Evolutionary conservation across 2,113 vertebrate species (phyloP).

Genomic region (Toxotes jaculatrix): DNA sequence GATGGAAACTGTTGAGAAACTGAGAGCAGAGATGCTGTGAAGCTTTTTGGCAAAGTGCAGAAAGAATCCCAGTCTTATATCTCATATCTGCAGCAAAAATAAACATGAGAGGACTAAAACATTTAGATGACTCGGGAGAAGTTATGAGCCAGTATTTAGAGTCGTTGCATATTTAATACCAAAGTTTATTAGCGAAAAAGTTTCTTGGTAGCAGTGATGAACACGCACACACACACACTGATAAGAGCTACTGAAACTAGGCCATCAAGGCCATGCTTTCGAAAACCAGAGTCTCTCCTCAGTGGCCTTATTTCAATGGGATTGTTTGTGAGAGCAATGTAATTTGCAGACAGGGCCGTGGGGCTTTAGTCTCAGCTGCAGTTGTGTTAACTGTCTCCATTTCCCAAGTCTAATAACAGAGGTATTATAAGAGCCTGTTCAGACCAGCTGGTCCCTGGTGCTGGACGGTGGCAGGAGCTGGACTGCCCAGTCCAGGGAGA

Average conservation of each 20-base stretch:
- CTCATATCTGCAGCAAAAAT: background rate
- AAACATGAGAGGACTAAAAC: background rate
- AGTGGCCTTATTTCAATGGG: conserved; percentile 67
- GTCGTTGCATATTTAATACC: conserved; percentile 31
- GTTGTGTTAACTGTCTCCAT: conserved; percentile 73
- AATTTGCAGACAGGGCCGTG: conserved; percentile 71
- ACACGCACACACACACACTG: background rate
- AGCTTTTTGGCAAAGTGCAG: conserved; percentile 3
- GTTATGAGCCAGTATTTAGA: background rate
- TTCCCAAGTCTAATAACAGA: conserved; percentile 73
- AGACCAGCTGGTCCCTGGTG: conserved; percentile 70
- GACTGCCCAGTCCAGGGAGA: conserved; percentile 58
- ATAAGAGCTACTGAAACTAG: conserved; percentile 33
- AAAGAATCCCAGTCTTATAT: background rate
- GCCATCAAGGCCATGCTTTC: conserved; percentile 28
- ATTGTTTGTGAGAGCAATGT: conserved; percentile 71
- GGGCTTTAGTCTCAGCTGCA: conserved; percentile 74
- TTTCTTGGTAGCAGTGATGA: conserved; percentile 1
- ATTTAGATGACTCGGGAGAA: background rate
- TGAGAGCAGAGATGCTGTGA: background rate
- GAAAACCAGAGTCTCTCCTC: conserved; percentile 39
- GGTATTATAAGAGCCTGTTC: conserved; percentile 46
- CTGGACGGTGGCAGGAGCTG: conserved; percentile 49
- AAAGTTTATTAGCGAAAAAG: background rate
- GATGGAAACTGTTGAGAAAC: conserved; percentile 28